Base-by-base conservation (phyloP, 2,888 invertebrate genomes). In the Aromia moschata region DNA sequence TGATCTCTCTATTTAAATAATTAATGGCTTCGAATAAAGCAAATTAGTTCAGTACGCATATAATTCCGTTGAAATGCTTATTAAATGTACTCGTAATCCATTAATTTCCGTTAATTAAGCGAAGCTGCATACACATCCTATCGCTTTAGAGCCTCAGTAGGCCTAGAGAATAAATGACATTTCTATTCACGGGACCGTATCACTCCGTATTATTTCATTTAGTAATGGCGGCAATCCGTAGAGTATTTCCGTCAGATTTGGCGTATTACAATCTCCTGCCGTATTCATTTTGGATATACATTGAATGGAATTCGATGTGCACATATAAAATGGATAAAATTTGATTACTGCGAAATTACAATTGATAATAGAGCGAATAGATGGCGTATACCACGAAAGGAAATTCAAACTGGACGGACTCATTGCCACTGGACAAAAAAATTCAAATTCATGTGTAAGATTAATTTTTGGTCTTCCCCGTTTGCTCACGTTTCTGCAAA, bases 71-170 rank as follows among this genome's bases (percentile, higher is more conserved):
- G 60, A 60, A 67, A 67, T 64, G 61, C 54, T 65, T 65, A 65
- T 68, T 65, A 67, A 68, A 64, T 70, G 60, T 65, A 63, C 56
- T 60, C 53, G 64, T 65, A 64, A 70, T 70, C 70, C 63, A 70
- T 68, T 67, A 66, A 68, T 68, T 67, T 70, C 68, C 63, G 63
- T 61, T 68, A 67, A 68, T 68, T 68, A 65, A 67, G 61, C 41
- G 60, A 54, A 54, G 55, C 61, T 62, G 38, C 46, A 64, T 52
- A 58, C 49, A 59, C 62, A 62, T 65, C 55, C 44, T 58, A 67
- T 59, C 56, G 52, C 38, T 51, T 53, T 53, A 49, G 25, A 40
- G 56, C 56, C 33, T 56, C 58, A 47, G 38, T 47, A 51, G 44
- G 31, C 52, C 49, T 18, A 17, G 30, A 30, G 41, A 52, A 52